These are phyloP conservation scores for Mycteria americana DNA, from an alignment of 2,797 vertebrate species.

Conservation along the genomic window DNA sequence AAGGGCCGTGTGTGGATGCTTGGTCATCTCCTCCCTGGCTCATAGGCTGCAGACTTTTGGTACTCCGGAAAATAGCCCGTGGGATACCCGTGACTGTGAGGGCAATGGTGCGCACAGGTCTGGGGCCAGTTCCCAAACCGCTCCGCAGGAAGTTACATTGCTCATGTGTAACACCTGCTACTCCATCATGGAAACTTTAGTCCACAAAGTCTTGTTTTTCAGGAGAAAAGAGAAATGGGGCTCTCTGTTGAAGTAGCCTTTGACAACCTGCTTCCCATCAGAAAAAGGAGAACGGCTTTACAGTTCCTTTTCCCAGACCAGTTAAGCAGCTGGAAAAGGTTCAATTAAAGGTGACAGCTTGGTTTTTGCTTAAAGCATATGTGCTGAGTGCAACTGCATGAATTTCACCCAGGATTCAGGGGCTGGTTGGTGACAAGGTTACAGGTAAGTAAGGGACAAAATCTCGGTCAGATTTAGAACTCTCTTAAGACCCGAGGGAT, in stretches of 20 bases:
- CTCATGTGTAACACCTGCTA: neutral
- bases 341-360: neutral
- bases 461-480: neutral
- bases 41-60: neutral
- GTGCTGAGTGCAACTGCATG: neutral
- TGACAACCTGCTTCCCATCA: neutral
- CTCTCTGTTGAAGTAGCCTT: neutral
- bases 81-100: neutral
- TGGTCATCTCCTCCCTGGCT: neutral
- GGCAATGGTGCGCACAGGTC: accelerated
- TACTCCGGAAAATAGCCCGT: accelerated
- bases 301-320: neutral
- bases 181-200: neutral
- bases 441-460: neutral
- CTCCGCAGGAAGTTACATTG: neutral
- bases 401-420: neutral
- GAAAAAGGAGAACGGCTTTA: neutral
- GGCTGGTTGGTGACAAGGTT: neutral
- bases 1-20: accelerated
- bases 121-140: neutral
- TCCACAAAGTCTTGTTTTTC: neutral
- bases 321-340: neutral
- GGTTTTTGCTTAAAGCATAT: neutral
- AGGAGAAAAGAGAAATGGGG: neutral
- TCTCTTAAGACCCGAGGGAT: neutral